Percentiles rank a stretch among this genome's conserved stretches.
These are phyloP conservation scores for Scaptomyza montana DNA, from an alignment of 1,140 invertebrate species.

Conservation along the genomic window DNA sequence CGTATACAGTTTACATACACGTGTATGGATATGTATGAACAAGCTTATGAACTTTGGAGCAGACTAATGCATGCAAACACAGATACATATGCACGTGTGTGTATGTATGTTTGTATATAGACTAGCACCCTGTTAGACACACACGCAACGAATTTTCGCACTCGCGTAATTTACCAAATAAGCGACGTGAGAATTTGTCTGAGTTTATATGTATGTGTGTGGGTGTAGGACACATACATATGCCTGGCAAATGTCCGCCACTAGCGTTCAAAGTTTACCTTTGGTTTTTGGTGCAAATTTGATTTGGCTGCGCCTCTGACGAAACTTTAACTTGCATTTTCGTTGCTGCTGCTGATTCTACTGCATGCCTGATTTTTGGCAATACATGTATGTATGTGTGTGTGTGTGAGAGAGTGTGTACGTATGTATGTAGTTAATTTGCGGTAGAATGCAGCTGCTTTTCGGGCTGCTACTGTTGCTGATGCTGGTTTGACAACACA, in stretches of 20 bases:
- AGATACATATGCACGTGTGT: conserved; percentile 6
- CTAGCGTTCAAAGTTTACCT: conserved; percentile 75
- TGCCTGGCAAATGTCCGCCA: conserved; percentile 46
- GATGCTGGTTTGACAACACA: conserved; percentile 24
- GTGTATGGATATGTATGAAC: conserved; percentile 16
- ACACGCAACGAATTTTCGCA: conserved; percentile 76
- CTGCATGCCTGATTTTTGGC: conserved; percentile 47
- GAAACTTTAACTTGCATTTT: conserved; percentile 68
- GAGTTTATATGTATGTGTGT: conserved; percentile 21
- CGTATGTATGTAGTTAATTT: conserved; percentile 57
- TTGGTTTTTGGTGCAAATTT: conserved; percentile 81
- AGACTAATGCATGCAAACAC: conserved; percentile 6
- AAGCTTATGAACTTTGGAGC: conserved; percentile 56
- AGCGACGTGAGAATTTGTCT: conserved; percentile 73
- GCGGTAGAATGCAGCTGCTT: conserved; percentile 62
- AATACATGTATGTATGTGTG: background rate
- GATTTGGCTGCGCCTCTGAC: conserved; percentile 62
- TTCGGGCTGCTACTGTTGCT: conserved; percentile 8
- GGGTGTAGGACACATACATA: background rate
- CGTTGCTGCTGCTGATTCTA: conserved; percentile 9
- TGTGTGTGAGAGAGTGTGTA: conserved; percentile 4
- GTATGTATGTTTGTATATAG: conserved; percentile 4
- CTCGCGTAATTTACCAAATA: conserved; percentile 80
- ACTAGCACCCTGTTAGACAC: conserved; percentile 46
- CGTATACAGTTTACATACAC: conserved; percentile 6